Percentiles rank a stretch among this genome's conserved stretches.
Conservation (phyloP, 2,888 invertebrate species). For the Leucophenga montana region DNA sequence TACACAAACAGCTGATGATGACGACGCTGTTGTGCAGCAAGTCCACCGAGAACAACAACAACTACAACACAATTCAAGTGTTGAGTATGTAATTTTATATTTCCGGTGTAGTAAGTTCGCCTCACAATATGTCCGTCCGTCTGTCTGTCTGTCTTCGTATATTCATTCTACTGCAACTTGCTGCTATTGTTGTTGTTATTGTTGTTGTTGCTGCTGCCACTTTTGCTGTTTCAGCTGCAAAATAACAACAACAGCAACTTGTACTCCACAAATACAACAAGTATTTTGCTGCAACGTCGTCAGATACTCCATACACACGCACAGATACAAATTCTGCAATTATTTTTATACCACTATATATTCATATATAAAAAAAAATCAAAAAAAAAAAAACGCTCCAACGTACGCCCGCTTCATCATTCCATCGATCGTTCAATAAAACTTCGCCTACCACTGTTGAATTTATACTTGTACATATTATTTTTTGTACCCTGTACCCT, state of each 20-base stretch:
- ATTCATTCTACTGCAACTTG: slow-evolving; percentile 19
- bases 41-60: slow-evolving; percentile 29
- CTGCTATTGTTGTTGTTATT: slow-evolving; percentile 6
- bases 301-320: not conserved
- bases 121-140: slow-evolving; percentile 15
- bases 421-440: slow-evolving; percentile 1
- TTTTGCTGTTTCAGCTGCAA: slow-evolving; percentile 65
- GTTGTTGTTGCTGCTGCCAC: slow-evolving; percentile 26
- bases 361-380: no score
- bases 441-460: not conserved
- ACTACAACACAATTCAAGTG: slow-evolving; percentile 64
- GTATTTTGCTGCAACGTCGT: not conserved
- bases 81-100: slow-evolving; percentile 73
- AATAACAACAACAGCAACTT: slow-evolving; percentile 35
- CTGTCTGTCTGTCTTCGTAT: slow-evolving; percentile 18
- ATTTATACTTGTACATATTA: no score
- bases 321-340: slow-evolving; percentile 63
- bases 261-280: slow-evolving; percentile 6
- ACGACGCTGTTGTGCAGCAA: slow-evolving; percentile 15
- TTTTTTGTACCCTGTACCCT: no score
- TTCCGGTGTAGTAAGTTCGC: slow-evolving; percentile 69
- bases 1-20: slow-evolving; percentile 25
- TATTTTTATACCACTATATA: slow-evolving; percentile 59
- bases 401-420: slow-evolving; percentile 43
- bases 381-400: slow-evolving; percentile 40